These are phyloP conservation scores for Pseudomyrmex sp. DNA, from an alignment of 1,140 invertebrate genomes.

Conservation along the genomic window DNA sequence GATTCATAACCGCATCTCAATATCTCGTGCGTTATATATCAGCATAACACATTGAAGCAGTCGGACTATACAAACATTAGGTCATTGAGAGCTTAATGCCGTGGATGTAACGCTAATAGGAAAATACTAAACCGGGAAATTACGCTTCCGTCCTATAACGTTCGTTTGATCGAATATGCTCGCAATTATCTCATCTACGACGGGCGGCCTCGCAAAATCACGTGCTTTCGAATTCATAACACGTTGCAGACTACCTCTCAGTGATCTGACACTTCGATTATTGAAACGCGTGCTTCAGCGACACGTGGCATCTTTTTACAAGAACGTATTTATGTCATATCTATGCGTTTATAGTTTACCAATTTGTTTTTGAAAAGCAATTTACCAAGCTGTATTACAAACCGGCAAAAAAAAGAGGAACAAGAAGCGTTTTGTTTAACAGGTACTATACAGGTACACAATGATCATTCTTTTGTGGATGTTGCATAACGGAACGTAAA, in stretches of 20 bases:
- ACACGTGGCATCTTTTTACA: constrained; percentile 6
- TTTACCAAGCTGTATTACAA: not conserved
- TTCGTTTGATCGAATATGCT: constrained; percentile 56
- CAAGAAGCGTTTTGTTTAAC: no score
- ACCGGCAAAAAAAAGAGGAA: no score
- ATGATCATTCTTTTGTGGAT: no score
- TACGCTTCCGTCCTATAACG: constrained; percentile 59
- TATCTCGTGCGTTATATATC: constrained; percentile 7
- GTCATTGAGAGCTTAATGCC: constrained; percentile 12
- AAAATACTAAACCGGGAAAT: constrained; percentile 74
- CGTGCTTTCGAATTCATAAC: constrained; percentile 22
- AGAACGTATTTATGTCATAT: constrained; percentile 4
- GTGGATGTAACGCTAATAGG: constrained; percentile 63
- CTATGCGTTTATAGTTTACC: constrained; percentile 30
- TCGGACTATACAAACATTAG: constrained; percentile 36
- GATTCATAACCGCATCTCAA: not conserved
- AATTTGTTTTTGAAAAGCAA: not conserved
- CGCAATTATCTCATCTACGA: constrained; percentile 64
- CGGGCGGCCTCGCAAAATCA: not conserved
- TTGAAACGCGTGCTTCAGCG: constrained; percentile 17
- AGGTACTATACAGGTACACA: no score
- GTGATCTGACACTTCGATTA: constrained; percentile 45
- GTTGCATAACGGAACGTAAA: no score
- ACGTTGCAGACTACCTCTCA: constrained; percentile 19
- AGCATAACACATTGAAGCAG: not conserved